Evolutionary conservation across 2,888 invertebrate species (phyloP).

Genomic region (Notodonta dromedarius): DNA sequence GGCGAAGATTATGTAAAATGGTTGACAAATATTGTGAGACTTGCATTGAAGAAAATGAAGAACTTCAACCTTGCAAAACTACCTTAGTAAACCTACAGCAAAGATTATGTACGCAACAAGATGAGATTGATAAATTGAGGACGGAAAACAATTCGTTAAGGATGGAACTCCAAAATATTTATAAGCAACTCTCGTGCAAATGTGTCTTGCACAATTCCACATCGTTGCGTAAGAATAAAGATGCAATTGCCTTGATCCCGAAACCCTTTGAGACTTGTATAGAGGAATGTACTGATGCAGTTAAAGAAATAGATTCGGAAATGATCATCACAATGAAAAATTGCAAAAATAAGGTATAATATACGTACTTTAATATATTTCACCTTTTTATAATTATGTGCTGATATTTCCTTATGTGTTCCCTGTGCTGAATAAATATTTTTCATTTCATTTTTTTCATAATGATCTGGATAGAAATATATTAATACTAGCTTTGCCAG

Average conservation of each 20-base stretch:
- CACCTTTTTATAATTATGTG: too few species aligned
- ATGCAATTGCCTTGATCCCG: conserved; percentile 37
- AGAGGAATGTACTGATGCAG: conserved; percentile 35
- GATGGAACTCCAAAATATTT: conserved; percentile 56
- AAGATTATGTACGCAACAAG: conserved; percentile 49
- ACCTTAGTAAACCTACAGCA: conserved; percentile 53
- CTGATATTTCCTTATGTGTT: too few species aligned
- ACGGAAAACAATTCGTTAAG: conserved; percentile 62
- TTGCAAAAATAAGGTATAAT: conserved; percentile 62
- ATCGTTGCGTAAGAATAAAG: conserved; percentile 21
- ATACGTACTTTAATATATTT: too few species aligned
- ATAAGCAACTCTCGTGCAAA: conserved; percentile 43
- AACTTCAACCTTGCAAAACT: conserved; percentile 43
- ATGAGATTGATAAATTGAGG: conserved; percentile 57
- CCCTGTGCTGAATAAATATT: too few species aligned
- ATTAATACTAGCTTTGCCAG: too few species aligned
- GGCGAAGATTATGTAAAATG: conserved; percentile 44
- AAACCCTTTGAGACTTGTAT: conserved; percentile 53
- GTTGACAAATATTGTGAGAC: conserved; percentile 51
- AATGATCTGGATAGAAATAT: too few species aligned
- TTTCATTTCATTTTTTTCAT: too few species aligned
- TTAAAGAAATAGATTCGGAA: conserved; percentile 66
- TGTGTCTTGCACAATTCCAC: conserved; percentile 26
- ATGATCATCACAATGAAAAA: conserved; percentile 76
- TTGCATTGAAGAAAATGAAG: conserved; percentile 31